Evolutionary conservation across 2,888 invertebrate genomes (phyloP).

Genomic region (Plagiodera versicolora): DNA sequence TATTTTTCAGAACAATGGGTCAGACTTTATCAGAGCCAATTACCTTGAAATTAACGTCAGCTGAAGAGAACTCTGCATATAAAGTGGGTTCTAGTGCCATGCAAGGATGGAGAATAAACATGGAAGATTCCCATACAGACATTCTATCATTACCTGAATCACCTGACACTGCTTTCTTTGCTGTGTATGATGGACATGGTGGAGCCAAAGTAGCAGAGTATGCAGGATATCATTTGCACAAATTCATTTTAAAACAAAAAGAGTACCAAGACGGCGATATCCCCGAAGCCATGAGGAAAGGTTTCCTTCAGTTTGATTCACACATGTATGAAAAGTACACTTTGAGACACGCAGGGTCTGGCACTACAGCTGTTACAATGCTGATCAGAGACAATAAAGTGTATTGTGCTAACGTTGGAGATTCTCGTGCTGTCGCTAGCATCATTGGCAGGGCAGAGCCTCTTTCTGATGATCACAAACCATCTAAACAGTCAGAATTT

Average conservation of each 20-base stretch:
- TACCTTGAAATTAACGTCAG: slow-evolving; percentile 83
- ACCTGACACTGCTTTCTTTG: slow-evolving; percentile 89
- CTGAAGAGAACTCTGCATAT: slow-evolving; percentile 71
- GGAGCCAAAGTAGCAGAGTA: slow-evolving; percentile 79
- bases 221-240: slow-evolving; percentile 90
- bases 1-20: slow-evolving; percentile 70
- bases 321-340: slow-evolving; percentile 89
- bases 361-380: slow-evolving; percentile 89
- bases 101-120: slow-evolving; percentile 99
- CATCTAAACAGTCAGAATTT: slow-evolving; percentile 78
- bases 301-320: slow-evolving; percentile 81
- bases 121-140: slow-evolving; percentile 99
- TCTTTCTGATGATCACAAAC: slow-evolving; percentile 93
- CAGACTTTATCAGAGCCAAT: slow-evolving; percentile 97
- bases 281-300: slow-evolving; percentile 81
- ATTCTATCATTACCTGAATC: slow-evolving; percentile 91
- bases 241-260: slow-evolving; percentile 71
- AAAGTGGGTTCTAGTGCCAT: slow-evolving; percentile 96
- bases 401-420: slow-evolving; percentile 97
- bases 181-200: slow-evolving; percentile 95
- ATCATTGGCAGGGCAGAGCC: slow-evolving; percentile 76
- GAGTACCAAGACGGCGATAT: slow-evolving; percentile 85
- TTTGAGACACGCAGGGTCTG: slow-evolving; percentile 89
- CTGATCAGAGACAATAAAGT: slow-evolving; percentile 81
- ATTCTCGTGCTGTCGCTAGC: slow-evolving; percentile 92